Base-by-base conservation (phyloP, 2,888 invertebrate species). In the Apodemia mormo region DNA sequence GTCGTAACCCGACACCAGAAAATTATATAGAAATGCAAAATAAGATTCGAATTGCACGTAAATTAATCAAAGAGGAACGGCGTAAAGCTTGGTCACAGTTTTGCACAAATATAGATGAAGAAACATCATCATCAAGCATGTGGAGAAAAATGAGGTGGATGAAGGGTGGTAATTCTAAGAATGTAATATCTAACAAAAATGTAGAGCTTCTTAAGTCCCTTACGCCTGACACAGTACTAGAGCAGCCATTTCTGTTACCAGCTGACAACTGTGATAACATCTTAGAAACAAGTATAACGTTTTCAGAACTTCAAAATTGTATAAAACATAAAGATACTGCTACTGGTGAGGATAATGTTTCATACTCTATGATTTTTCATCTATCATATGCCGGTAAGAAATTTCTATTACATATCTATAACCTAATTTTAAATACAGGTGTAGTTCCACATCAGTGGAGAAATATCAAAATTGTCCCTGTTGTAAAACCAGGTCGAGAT, bases 121-220 rank as follows among this genome's bases (percentile, higher is more conserved):
- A 54, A 54, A 54, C 54, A 54, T 54, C 54, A 54, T 14, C 54
- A n/a, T 14, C 54, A n/a, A 54, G 22, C 54, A 54, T 54, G 54
- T 54, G 54, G 54, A 54, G n/a, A 54, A 54, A 22, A 4, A 54
- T 54, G 54, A 54, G 22, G 22, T 54, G 54, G 54, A 54, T 54
- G 54, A 54, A 54, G 22, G 54, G 54, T n/a, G n/a, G n/a, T n/a
- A n/a, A n/a, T n/a, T n/a, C n/a, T n/a, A n/a, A n/a, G n/a, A n/a
- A n/a, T n/a, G 54, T 54, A 54, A 54, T n/a, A n/a, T n/a, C 54
- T 54, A 54, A n/a, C n/a, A 14, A 54, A 14, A n/a, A 9, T 54
- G 54, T n/a, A 14, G 54, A 54, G n/a, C 54, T 54, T 7, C 22
- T 54, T n/a, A 54, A 9, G 22, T 54, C 54, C n/a, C 22, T 54